These are phyloP conservation scores for Casuarius casuarius DNA, from an alignment of 2,113 vertebrate species.

Conservation along the genomic window DNA sequence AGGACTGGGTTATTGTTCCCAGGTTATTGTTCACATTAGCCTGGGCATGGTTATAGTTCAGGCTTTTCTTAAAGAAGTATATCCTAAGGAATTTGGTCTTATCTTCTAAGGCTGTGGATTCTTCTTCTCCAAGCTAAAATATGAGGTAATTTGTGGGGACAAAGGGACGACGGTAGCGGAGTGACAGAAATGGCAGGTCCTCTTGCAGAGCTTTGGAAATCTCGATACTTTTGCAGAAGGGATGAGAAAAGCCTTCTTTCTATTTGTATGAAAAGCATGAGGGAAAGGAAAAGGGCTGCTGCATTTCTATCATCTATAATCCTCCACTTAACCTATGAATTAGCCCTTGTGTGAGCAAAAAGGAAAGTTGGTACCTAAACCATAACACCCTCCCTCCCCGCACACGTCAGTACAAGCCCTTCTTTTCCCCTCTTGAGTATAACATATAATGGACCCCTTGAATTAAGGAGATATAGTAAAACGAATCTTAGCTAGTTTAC, in stretches of 20 bases:
- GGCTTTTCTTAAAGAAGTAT: slow-evolving; percentile 28
- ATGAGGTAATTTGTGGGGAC: neutral
- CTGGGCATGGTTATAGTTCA: neutral
- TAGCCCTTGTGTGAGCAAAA: slow-evolving; percentile 70
- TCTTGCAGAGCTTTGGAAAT: slow-evolving; percentile 64
- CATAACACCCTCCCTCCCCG: slow-evolving; percentile 11
- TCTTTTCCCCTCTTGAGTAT: slow-evolving; percentile 50
- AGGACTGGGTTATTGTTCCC: neutral
- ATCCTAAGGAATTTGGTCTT: slow-evolving; percentile 51
- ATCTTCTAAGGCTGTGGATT: slow-evolving; percentile 47
- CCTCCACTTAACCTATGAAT: slow-evolving; percentile 73
- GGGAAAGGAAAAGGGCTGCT: slow-evolving; percentile 58
- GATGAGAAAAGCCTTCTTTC: slow-evolving; percentile 66
- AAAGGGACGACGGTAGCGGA: slow-evolving; percentile 40
- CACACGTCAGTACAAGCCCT: slow-evolving; percentile 53
- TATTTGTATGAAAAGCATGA: slow-evolving; percentile 61
- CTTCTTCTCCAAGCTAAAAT: slow-evolving; percentile 51
- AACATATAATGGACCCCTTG: slow-evolving; percentile 53
- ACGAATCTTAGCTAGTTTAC: slow-evolving; percentile 49
- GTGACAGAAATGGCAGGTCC: slow-evolving; percentile 69
- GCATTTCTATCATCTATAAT: slow-evolving; percentile 69
- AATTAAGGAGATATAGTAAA: slow-evolving; percentile 62
- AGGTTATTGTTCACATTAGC: neutral
- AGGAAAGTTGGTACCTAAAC: slow-evolving; percentile 65
- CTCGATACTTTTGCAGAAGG: slow-evolving; percentile 55